Evolutionary conservation across 2,888 invertebrate genomes (phyloP), one percentile per base, ranked within the genome.

Genomic region (Napeogenes inachia): DNA sequence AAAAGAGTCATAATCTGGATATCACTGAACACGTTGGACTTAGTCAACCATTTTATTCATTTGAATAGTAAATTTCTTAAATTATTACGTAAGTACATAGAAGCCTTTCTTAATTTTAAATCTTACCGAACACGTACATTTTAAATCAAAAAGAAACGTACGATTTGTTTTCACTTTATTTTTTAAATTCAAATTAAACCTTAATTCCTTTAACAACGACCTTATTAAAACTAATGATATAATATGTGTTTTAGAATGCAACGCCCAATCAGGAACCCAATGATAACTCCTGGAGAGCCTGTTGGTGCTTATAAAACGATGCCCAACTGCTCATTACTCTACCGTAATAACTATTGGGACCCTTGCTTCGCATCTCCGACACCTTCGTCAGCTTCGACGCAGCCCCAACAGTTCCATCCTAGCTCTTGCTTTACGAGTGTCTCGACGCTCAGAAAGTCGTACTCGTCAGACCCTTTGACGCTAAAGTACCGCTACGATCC

Each of bases 371-470:
- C 67, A 2, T 68, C 70, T 21, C 54, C 64, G 0, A 64, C 68
- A 0, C 63, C 61, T 21, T 21, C 21, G 21, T 21, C 21, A 21
- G 21, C 21, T 21, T 21, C 21, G 21, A 21, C 21, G 21, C 21
- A 21, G 21, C 21, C 1, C 21, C 21, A 21, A 21, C 59, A 61
- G 5, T 77, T 76, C 64, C 76, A 80, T 45, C 78, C 77, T 2
- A 78, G 73, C 62, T 69, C 75, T 3, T 85, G 85, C 68, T 83
- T 84, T 64, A 77, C 82, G 75, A 70, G 84, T 0, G 81, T 81
- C 3, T 74, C 79, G 1, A 69, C 69, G 2, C 72, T 84, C 4
- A 68, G 78, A 2, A 77, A 76, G 67, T 4, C 73, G 68, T 2
- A 74, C 72, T 45, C 73, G 21, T 21, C 21, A 63, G 42, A 74